phyloP scores from a whole-genome alignment of 2,113 vertebrate genomes.

The Phylloscopus whistleri region DNA sequence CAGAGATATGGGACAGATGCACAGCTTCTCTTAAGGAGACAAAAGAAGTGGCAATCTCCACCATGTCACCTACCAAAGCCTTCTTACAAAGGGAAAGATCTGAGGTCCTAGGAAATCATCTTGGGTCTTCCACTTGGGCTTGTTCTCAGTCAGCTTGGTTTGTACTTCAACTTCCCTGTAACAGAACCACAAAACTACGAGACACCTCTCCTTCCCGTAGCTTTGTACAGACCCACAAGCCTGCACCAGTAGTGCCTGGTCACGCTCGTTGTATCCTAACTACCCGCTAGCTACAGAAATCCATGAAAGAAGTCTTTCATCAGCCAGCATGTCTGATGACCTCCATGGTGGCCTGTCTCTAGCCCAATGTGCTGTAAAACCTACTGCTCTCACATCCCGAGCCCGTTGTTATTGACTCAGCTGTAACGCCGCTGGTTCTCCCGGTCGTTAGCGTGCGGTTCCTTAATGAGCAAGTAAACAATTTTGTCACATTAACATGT shows the following conservation, averaged over 20 bases:
- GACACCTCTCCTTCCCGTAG: background rate
- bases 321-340: background rate
- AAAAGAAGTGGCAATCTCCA: background rate
- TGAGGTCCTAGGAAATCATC: background rate
- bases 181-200: background rate
- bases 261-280: background rate
- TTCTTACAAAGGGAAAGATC: background rate
- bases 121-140: background rate
- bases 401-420: background rate
- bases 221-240: background rate
- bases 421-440: background rate
- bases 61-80: no score
- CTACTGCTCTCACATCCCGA: background rate
- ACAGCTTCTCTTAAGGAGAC: background rate
- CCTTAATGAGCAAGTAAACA: conserved; percentile 6
- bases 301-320: background rate
- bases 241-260: background rate
- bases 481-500: conserved; percentile 34
- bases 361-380: background rate
- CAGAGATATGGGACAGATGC: background rate
- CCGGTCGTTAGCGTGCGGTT: background rate
- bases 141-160: background rate
- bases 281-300: background rate
- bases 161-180: background rate
- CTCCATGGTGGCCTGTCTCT: background rate